These are phyloP conservation scores for Tapirus indicus DNA, from an alignment of 2,797 vertebrate genomes.

Conservation along the genomic window DNA sequence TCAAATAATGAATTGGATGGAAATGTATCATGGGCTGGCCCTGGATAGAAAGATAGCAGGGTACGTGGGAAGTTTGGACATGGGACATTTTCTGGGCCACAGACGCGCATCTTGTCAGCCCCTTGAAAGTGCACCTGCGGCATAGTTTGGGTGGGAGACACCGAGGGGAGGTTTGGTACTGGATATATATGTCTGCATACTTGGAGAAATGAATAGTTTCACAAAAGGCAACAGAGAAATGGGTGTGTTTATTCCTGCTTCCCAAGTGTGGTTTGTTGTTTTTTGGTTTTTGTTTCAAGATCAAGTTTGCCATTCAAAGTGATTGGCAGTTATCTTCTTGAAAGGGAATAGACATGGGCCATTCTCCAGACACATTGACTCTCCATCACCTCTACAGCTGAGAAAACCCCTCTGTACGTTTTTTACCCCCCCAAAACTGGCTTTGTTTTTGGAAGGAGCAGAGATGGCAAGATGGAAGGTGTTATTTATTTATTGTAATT, in stretches of 20 bases:
- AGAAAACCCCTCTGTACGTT: not conserved
- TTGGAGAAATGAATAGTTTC: not conserved
- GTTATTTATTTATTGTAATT: not conserved
- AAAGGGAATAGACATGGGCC: not conserved
- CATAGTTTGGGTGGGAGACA: not conserved
- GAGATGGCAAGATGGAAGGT: not conserved
- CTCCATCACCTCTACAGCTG: not conserved
- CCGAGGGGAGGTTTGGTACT: not conserved
- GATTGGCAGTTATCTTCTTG: constrained; percentile 63
- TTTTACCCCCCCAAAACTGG: not conserved
- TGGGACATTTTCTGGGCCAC: constrained; percentile 53
- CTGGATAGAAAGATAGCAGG: constrained; percentile 24
- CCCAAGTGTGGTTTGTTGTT: not conserved
- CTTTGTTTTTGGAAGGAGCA: constrained; percentile 10
- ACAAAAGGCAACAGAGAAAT: not conserved
- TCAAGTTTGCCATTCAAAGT: constrained; percentile 77
- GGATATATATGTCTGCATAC: not conserved
- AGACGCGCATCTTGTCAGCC: not conserved
- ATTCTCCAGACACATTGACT: not conserved
- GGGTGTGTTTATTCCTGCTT: constrained; percentile 19
- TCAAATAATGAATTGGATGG: not conserved
- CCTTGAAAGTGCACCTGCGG: not conserved
- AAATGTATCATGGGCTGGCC: not conserved
- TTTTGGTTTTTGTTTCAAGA: not conserved
- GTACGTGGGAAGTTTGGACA: not conserved